Conservation (phyloP, 2,888 invertebrate genomes). For the Teinopalpus imperialis region DNA sequence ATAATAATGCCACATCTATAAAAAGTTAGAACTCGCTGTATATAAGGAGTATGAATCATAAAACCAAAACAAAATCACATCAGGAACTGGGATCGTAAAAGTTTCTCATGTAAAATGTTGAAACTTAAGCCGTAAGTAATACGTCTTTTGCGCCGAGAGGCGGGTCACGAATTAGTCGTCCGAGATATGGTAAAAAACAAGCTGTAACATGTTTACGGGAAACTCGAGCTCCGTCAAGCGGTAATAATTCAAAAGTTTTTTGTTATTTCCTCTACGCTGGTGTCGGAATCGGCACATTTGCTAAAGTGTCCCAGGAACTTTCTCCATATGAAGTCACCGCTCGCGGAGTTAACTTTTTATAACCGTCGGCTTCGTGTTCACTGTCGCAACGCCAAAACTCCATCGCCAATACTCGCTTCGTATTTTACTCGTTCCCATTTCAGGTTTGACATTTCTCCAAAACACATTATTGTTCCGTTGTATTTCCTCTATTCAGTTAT, state of each 20-base stretch:
- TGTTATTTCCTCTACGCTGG: slow-evolving; percentile 55
- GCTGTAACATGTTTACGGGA: slow-evolving; percentile 65
- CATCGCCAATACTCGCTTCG: slow-evolving; percentile 8
- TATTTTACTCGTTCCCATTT: slow-evolving; percentile 13
- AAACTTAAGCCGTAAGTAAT: slow-evolving; percentile 22
- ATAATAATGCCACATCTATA: no score
- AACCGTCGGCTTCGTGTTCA: slow-evolving; percentile 46
- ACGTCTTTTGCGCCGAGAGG: background rate
- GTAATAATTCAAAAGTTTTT: slow-evolving; percentile 65
- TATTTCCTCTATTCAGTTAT: slow-evolving; percentile 28
- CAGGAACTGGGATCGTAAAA: slow-evolving; percentile 11
- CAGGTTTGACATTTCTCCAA: slow-evolving; percentile 43
- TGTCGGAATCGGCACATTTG: slow-evolving; percentile 66
- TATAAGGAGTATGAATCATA: slow-evolving; percentile 5
- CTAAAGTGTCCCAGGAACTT: slow-evolving; percentile 67
- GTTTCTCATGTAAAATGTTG: slow-evolving; percentile 8
- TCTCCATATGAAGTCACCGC: slow-evolving; percentile 55
- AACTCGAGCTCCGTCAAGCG: slow-evolving; percentile 25
- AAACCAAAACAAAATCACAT: background rate
- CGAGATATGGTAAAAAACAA: slow-evolving; percentile 57
- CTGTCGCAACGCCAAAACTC: background rate
- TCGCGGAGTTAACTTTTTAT: slow-evolving; percentile 59
- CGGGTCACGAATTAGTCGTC: slow-evolving; percentile 43
- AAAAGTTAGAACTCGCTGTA: no score
- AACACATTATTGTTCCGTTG: slow-evolving; percentile 37